Conservation (phyloP, 2,113 vertebrate species). For the Bujurquina vittata region DNA sequence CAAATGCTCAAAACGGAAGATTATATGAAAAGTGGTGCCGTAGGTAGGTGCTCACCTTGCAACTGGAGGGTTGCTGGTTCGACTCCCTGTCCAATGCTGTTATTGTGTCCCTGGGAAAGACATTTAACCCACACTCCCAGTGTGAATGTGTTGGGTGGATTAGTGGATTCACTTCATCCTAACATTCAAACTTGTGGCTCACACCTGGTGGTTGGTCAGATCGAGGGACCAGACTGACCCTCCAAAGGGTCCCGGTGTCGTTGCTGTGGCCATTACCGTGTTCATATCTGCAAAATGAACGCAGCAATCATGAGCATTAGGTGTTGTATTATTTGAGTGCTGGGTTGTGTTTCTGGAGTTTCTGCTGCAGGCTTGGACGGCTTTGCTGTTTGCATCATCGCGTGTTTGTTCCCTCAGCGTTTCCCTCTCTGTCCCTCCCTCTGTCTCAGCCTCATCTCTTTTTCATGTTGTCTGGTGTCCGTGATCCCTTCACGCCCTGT, state of each 20-base stretch:
- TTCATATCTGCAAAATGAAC: neutral
- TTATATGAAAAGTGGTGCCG: too few relatives aligned
- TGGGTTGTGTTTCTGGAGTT: neutral
- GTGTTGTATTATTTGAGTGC: neutral
- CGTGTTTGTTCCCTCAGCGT: neutral
- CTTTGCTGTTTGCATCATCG: neutral
- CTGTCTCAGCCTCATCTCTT: accelerated
- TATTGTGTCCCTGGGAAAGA: too few relatives aligned
- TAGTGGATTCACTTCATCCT: neutral
- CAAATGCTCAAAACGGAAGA: neutral
- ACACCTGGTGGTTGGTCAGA: accelerated
- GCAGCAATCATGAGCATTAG: neutral
- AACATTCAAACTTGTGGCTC: neutral
- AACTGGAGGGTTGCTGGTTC: too few relatives aligned
- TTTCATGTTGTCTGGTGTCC: neutral
- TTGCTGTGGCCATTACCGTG: accelerated
- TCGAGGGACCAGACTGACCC: neutral
- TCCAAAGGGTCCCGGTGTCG: neutral
- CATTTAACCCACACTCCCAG: too few relatives aligned
- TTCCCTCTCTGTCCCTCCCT: neutral
- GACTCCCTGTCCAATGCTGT: neutral
- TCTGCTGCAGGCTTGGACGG: neutral
- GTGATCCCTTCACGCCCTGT: neutral
- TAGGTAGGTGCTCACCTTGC: too few relatives aligned
- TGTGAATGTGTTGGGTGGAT: too few relatives aligned